A percentile compares a stretch with the other conserved stretches of the same genome.
phyloP scores from a whole-genome alignment of 2,797 vertebrate genomes.

The Staurois parvus region DNA sequence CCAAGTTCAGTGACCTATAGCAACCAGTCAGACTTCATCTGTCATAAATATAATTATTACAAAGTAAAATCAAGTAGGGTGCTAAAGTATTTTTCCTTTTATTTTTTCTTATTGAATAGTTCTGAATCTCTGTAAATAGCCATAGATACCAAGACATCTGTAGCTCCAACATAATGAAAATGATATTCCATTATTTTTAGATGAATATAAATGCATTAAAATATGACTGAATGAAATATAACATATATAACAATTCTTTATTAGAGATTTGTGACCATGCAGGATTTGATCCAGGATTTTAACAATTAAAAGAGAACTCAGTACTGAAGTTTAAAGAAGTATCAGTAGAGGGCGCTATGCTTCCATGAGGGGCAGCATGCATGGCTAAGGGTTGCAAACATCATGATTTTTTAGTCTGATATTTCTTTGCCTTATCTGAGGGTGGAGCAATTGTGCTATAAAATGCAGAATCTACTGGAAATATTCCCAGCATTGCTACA shows the following conservation, averaged over 20 bases:
- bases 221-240: neutral
- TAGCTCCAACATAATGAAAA: neutral
- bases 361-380: constrained; percentile 3
- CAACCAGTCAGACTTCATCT: neutral
- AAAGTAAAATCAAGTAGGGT: neutral
- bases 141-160: neutral
- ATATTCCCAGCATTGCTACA: neutral
- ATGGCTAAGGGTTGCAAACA: neutral
- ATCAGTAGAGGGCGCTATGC: constrained; percentile 45
- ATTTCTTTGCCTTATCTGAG: constrained; percentile 26
- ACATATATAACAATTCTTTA: neutral
- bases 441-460: constrained; percentile 48
- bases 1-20: neutral
- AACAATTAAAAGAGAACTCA: neutral
- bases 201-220: neutral
- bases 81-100: no score
- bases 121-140: no score
- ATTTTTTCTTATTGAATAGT: no score
- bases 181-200: neutral
- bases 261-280: neutral
- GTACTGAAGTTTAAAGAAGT: constrained; percentile 17
- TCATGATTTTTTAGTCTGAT: constrained; percentile 6
- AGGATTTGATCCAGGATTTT: neutral
- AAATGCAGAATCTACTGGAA: neutral
- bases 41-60: neutral